Evolutionary conservation across 2,113 vertebrate species (phyloP).

Genomic region (Macquaria australasica): DNA sequence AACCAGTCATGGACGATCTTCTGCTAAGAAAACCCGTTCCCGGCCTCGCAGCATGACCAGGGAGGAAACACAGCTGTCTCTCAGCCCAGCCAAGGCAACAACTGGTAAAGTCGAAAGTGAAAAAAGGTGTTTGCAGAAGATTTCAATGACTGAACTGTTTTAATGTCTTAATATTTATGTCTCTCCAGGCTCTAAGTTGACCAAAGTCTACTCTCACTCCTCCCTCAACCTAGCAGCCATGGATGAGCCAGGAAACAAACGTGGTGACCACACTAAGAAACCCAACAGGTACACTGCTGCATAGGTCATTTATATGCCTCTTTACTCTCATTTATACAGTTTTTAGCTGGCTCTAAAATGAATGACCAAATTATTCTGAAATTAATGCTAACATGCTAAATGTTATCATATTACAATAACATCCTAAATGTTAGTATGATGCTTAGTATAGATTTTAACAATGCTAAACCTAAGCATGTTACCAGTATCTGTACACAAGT

Average conservation of each 20-base stretch:
- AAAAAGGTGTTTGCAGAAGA: neutral
- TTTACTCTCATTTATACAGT: neutral
- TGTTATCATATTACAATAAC: neutral
- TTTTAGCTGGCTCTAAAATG: neutral
- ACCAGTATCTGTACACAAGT: neutral
- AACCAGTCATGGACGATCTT: slow-evolving; percentile 51
- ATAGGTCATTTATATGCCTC: neutral
- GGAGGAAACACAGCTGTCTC: slow-evolving; percentile 85
- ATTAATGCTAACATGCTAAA: neutral
- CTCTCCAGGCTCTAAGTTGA: slow-evolving; percentile 82
- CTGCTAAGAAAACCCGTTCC: slow-evolving; percentile 72
- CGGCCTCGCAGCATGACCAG: slow-evolving; percentile 88
- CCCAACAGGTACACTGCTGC: slow-evolving; percentile 69
- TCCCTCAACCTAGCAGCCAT: slow-evolving; percentile 88
- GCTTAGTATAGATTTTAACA: neutral
- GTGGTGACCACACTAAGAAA: slow-evolving; percentile 75
- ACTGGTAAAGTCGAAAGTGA: slow-evolving; percentile 51
- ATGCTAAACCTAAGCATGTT: neutral
- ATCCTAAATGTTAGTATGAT: neutral
- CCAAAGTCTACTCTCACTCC: slow-evolving; percentile 85
- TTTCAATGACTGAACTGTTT: neutral
- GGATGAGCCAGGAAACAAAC: slow-evolving; percentile 73
- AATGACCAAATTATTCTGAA: neutral
- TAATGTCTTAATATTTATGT: slow-evolving; percentile 34
- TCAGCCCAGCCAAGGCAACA: slow-evolving; percentile 86